Conservation (phyloP, 2,888 invertebrate genomes). For the Gastracanthus pulcherrimus region DNA sequence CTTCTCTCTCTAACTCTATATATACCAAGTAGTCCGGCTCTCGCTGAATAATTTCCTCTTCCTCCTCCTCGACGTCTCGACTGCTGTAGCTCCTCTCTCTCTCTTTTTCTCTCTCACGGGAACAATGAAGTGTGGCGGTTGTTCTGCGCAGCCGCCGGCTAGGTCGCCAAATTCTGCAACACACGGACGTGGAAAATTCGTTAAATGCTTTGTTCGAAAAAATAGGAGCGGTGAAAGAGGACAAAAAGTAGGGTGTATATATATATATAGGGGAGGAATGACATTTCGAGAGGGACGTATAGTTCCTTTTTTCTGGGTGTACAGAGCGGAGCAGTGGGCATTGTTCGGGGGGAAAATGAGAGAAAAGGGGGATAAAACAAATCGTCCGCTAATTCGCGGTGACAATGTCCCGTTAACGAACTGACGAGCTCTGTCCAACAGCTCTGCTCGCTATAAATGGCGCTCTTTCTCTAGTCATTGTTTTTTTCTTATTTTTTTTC, state of each 20-base stretch:
- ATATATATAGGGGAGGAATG: background rate
- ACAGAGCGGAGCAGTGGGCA: background rate
- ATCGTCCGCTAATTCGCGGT: conserved; percentile 57
- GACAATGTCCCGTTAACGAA: conserved; percentile 64
- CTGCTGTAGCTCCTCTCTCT: background rate
- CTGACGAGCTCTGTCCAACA: conserved; percentile 39
- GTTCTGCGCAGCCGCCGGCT: conserved; percentile 68
- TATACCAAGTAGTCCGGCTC: conserved; percentile 29
- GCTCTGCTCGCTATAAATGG: too few species aligned
- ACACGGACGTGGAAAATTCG: conserved; percentile 61
- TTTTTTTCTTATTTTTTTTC: background rate
- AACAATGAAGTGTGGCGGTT: conserved; percentile 62
- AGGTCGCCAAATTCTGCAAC: conserved; percentile 76
- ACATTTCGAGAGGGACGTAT: conserved; percentile 1
- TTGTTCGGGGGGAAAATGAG: conserved; percentile 17
- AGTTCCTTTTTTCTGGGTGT: background rate
- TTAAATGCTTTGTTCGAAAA: conserved; percentile 63
- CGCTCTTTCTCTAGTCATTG: too few species aligned
- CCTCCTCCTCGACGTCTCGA: conserved; percentile 14
- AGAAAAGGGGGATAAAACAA: conserved; percentile 49
- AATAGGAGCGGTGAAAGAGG: conserved; percentile 46
- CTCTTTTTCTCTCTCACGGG: conserved; percentile 55
- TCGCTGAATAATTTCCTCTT: conserved; percentile 51
- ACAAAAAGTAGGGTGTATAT: background rate
- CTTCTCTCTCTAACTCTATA: background rate